These are phyloP conservation scores for Physella acuta DNA, from an alignment of 1,140 invertebrate genomes.

Conservation along the genomic window DNA sequence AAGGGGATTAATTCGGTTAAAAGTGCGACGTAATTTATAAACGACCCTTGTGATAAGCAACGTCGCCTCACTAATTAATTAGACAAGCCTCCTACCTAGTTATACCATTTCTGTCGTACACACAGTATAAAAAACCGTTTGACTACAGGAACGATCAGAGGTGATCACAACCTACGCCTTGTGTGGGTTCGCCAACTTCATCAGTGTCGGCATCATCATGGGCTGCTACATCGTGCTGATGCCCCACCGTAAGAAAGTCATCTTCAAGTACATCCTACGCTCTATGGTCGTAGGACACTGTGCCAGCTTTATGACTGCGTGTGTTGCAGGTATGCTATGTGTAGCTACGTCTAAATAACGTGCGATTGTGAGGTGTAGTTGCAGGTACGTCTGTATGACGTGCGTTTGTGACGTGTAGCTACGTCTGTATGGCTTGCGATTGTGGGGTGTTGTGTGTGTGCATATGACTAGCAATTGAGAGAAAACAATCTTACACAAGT, in stretches of 20 bases:
- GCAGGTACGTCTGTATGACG: no score
- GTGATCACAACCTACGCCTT: conserved; percentile 12
- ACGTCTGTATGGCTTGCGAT: no score
- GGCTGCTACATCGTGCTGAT: conserved; percentile 4
- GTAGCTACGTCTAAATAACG: no score
- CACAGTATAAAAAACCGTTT: background rate
- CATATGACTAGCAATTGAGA: no score
- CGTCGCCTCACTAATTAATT: background rate
- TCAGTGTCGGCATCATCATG: background rate
- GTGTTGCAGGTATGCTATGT: conserved; percentile 4
- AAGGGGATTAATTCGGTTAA: background rate
- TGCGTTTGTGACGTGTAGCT: no score
- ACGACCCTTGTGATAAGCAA: background rate
- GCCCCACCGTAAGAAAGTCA: background rate
- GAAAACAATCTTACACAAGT: no score
- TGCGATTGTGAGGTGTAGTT: no score
- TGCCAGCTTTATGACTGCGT: conserved; percentile 6
- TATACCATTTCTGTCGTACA: background rate
- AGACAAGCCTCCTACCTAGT: no score
- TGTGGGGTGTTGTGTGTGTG: no score
- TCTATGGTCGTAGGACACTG: conserved; percentile 10
- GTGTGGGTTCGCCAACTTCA: background rate
- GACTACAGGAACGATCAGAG: conserved; percentile 13
- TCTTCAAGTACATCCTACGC: conserved; percentile 3
- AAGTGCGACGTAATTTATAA: background rate